Evolutionary conservation across 53 echinoderm and acorn worm species (phyloP), one percentile per base, ranked within the genome.

Genomic region (Actinopyga echinites): DNA sequence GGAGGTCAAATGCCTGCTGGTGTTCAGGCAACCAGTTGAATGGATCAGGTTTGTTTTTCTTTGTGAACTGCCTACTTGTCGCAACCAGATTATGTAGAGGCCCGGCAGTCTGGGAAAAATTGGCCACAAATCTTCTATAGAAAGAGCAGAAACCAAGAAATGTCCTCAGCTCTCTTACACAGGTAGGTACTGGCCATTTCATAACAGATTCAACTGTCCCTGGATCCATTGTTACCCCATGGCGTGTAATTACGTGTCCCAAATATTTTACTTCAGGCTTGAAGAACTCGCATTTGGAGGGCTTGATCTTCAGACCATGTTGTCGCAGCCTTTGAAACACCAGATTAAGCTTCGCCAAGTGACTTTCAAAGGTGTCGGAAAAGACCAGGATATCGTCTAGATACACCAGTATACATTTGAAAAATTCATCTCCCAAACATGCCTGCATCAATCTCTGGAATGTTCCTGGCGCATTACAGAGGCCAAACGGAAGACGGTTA

Each of bases 271-370:
- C 88, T 29, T 83, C 65, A 9, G 64, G 44, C 57, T 74, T 40
- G 83, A 88, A 83, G 64, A 83, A 83, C 3, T 62, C 56, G 19
- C 88, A 83, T 53, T 89, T 89, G 2, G 9, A 23, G 10, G 80
- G 79, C 30, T 91, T 91, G 20, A 91, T 44, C 64, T 87, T 91
- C 45, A 91, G 56, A 1, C 87, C 91, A 81, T 69, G 38, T 11
- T 84, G 37, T 28, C 62, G 80, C 11, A 87, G 83, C 30, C 87
- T 10, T 3, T 80, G 33, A 52, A 91, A 84, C 1, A 91, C 87
- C 37, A 36, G 30, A 10, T 81, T 78, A 7, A 86, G 69, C 13
- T 83, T 62, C 19, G 17, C 29, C 15, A 91, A 42, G 30, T 83
- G 86, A 25, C 87, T 79, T 8, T 83, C 83, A 65, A 87, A 87